Evolutionary conservation across 1,140 invertebrate genomes (phyloP), one percentile per base, ranked within the genome.

Genomic region (Caerostris darwini): DNA sequence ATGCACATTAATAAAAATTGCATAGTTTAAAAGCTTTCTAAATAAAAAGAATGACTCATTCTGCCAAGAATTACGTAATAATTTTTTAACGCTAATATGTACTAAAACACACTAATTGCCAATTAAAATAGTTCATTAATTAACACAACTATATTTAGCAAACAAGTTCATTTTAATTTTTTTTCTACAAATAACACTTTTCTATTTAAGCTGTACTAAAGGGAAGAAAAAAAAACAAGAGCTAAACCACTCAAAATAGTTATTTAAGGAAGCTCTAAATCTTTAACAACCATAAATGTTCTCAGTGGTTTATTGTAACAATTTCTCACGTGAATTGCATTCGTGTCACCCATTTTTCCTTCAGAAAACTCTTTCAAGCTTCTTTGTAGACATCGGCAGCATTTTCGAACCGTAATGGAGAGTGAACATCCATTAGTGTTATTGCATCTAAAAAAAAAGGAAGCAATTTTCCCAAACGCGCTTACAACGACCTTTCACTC

Each of bases 401-500:
- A 64, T 64, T 64, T 64, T 64, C 61, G 61, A 64, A 64, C 61
- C 61, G 61, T 64, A 64, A 64, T 64, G 61, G 61, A 64, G 61
- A 64, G 61, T 64, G 61, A 64, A 64, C 61, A 64, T 64, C 61
- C 61, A 64, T 64, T 64, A 64, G 61, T 64, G 61, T 64, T 64
- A 64, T 64, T 64, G 61, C 14, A 64, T 64, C 59, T 14, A 64
- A 64, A 64, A 64, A 64, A 64, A 64, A 10, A 34, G 34, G 34
- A 34, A 64, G 61, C 61, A 64, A 64, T 64, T 64, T 64, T 64
- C 61, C 10, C 61, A 10, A 64, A 64, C 61, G 10, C 61, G 61
- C 61, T 64, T 64, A 64, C 61, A 64, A 64, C 61, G 61, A 64
- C 61, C 61, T 64, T 64, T 64, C 61, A 17, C 61, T 64, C 5